phyloP scores from a whole-genome alignment of 2,888 invertebrate genomes.

The Temnothorax ravouxi region DNA sequence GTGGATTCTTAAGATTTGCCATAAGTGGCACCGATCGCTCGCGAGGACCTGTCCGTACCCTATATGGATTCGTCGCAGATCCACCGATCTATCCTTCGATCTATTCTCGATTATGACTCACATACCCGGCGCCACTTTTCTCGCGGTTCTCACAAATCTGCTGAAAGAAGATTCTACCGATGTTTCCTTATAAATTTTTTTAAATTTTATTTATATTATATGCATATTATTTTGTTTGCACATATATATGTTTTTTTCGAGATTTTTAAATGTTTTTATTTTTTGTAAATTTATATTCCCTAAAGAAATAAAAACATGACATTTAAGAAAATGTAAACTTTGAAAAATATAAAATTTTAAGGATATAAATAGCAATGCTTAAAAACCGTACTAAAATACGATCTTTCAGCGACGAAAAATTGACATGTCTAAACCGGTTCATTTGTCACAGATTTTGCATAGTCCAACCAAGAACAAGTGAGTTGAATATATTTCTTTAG shows the following conservation, averaged over 20 bases:
- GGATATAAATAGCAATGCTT: not conserved
- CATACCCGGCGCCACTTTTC: conserved; percentile 45
- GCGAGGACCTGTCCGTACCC: conserved; percentile 76
- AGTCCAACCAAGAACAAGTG: not conserved
- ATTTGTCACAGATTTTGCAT: conserved; percentile 23
- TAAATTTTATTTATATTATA: not conserved
- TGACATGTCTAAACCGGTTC: conserved; percentile 13
- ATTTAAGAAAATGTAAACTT: not conserved
- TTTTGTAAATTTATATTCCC: not conserved
- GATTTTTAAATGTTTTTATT: not conserved
- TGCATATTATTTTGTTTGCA: not conserved
- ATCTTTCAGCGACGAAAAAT: conserved; percentile 12
- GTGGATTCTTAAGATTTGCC: conserved; percentile 82
- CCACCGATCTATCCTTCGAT: conserved; percentile 75
- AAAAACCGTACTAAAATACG: not conserved
- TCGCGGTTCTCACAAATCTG: conserved; percentile 2
- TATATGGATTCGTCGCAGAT: conserved; percentile 79
- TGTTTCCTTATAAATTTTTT: not conserved
- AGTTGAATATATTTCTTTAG: conserved; percentile 3
- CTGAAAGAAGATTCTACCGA: not conserved
- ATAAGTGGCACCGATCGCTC: conserved; percentile 76
- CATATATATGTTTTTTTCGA: not conserved
- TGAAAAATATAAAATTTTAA: not conserved
- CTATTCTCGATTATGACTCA: conserved; percentile 74
- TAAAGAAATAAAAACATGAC: not conserved